Evolutionary conservation across 2,888 invertebrate genomes (phyloP).

Genomic region (Cryptus viduatorius): DNA sequence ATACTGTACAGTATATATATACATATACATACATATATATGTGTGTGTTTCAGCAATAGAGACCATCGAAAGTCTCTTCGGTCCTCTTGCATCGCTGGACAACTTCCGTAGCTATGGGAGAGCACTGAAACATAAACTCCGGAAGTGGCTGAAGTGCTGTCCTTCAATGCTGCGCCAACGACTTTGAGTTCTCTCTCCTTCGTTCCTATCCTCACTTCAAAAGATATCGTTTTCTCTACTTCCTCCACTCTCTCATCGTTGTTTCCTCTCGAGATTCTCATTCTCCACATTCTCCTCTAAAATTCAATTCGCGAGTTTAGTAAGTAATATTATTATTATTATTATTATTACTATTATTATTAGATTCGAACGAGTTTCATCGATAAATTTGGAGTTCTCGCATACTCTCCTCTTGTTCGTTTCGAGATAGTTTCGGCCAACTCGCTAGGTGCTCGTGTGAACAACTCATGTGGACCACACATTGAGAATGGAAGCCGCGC

Average conservation of each 20-base stretch:
- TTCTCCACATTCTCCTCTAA: neutral
- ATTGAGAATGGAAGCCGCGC: neutral
- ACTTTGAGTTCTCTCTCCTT: neutral
- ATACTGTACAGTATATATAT: neutral
- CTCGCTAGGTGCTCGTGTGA: slow-evolving; percentile 17
- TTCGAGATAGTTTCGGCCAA: slow-evolving; percentile 39
- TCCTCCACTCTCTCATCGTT: neutral
- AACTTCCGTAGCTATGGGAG: slow-evolving; percentile 20
- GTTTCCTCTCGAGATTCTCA: neutral
- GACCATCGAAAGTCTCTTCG: slow-evolving; percentile 15
- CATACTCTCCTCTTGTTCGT: slow-evolving; percentile 24
- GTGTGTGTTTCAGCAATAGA: slow-evolving; percentile 9
- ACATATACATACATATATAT: no score
- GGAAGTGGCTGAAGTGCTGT: slow-evolving; percentile 20
- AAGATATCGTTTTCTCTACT: slow-evolving; percentile 4
- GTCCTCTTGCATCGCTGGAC: neutral
- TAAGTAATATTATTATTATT: neutral
- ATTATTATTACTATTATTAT: slow-evolving; percentile 17
- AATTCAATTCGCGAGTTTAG: slow-evolving; percentile 8
- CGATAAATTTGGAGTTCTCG: slow-evolving; percentile 42
- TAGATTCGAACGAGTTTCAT: slow-evolving; percentile 16
- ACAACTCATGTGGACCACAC: neutral
- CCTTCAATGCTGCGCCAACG: neutral
- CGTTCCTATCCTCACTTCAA: neutral
- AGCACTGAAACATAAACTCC: slow-evolving; percentile 22